Conservation (phyloP, 2,113 vertebrate genomes). For the Myotis yumanensis region DNA sequence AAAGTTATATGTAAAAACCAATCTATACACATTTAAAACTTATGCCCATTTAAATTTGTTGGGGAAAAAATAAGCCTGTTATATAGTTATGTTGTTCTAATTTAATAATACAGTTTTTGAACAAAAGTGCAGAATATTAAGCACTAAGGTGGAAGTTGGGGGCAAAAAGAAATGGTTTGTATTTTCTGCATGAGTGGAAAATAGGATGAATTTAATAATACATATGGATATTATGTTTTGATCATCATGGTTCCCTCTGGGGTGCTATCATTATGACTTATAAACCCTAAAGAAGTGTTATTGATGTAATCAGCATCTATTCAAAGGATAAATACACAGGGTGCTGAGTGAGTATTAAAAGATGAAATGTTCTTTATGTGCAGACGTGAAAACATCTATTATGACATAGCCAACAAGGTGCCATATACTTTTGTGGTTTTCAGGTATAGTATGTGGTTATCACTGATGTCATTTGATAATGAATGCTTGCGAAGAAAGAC, state of each 20-base stretch:
- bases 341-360: neutral
- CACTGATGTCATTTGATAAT: neutral
- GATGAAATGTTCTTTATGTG: neutral
- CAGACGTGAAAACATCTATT: neutral
- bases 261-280: neutral
- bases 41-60: neutral
- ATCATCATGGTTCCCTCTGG: neutral
- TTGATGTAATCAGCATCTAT: slow-evolving; percentile 25
- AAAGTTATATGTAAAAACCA: neutral
- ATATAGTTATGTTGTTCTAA: neutral
- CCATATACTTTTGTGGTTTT: neutral
- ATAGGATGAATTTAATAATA: neutral
- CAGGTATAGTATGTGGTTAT: neutral
- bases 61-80: neutral
- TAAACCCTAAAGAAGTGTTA: neutral
- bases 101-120: neutral
- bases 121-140: neutral
- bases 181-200: slow-evolving; percentile 33
- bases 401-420: neutral
- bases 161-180: neutral
- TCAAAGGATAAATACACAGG: neutral
- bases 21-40: neutral
- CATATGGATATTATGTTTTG: slow-evolving; percentile 18
- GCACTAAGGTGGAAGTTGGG: neutral
- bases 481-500: neutral